Base-by-base conservation (phyloP, 1,140 invertebrate genomes). In the Calephelis virginiensis region DNA sequence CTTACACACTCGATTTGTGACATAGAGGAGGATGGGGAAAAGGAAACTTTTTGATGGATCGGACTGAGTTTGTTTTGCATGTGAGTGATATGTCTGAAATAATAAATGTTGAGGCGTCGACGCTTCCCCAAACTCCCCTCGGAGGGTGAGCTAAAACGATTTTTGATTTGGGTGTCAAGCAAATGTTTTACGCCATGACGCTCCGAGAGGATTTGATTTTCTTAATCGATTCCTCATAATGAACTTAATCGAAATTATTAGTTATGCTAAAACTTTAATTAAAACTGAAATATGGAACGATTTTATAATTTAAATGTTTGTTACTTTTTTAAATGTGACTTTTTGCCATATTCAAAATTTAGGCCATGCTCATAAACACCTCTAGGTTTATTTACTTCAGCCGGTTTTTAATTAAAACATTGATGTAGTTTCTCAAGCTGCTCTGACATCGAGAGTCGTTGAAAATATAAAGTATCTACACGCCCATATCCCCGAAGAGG, bases 11-110 rank as follows among this genome's bases (percentile, higher is more conserved):
- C 89, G 89, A 89, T 91, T 91, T 89, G 89, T 89, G 80, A 82
- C 71, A 70, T 72, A 72, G 14, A 69, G 69, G 75, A 75, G 68
- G 74, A 70, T 68, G 73, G 73, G 77, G 77, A 70, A 73, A 77
- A 82, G 77, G 78, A 84, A 90, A 91, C 86, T 89, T 89, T 89
- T 88, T 91, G 89, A 91, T 91, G 86, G 89, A 91, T 91, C 89
- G 86, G 89, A 86, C 83, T 76, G 85, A 91, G 89, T 91, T 91
- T 91, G 89, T 91, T 91, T 91, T 91, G 89, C 89, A 91, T 91
- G 89, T 86, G 89, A 91, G 89, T 91, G 89, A 91, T 91, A 91
- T 89, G 89, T 91, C 89, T 91, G 89, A 87, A 91, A 89, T 91
- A 91, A 91, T 91, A 91, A 91, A 91, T 91, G 89, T 91, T 89